These are phyloP conservation scores for Apodemia duryi DNA, from an alignment of 2,888 invertebrate genomes.

Conservation along the genomic window DNA sequence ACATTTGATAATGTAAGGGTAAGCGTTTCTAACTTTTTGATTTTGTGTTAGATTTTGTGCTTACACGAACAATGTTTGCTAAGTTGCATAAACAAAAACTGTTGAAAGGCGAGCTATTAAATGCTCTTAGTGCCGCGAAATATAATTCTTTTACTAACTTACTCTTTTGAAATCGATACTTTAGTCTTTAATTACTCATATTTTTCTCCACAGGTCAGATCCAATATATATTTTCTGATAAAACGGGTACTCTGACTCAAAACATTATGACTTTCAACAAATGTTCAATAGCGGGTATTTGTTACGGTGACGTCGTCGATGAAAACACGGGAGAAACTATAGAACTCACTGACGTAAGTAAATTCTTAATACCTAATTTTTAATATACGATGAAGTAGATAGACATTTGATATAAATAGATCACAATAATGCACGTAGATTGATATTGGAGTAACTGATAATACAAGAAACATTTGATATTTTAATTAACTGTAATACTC, in stretches of 20 bases:
- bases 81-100: too few relatives aligned
- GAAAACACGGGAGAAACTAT: constrained; percentile 91
- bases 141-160: too few relatives aligned
- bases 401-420: constrained; percentile 5
- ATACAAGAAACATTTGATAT: constrained; percentile 6
- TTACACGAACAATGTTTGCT: too few relatives aligned
- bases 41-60: too few relatives aligned
- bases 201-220: constrained; percentile 85
- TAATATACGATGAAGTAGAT: constrained; percentile 7
- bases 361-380: neutral
- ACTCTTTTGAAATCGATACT: too few relatives aligned
- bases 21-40: too few relatives aligned
- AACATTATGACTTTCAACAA: constrained; percentile 99
- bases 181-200: neutral
- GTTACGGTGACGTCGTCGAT: constrained; percentile 95
- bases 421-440: constrained; percentile 14
- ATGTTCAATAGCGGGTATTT: constrained; percentile 95
- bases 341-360: constrained; percentile 88
- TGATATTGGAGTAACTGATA: neutral
- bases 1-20: too few relatives aligned
- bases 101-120: too few relatives aligned
- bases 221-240: constrained; percentile 99
- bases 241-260: constrained; percentile 99
- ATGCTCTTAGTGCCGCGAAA: too few relatives aligned
- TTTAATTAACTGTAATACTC: neutral